Evolutionary conservation across 92 coral and sea anemone genomes (phyloP).

Genomic region (Muricea muricata): DNA sequence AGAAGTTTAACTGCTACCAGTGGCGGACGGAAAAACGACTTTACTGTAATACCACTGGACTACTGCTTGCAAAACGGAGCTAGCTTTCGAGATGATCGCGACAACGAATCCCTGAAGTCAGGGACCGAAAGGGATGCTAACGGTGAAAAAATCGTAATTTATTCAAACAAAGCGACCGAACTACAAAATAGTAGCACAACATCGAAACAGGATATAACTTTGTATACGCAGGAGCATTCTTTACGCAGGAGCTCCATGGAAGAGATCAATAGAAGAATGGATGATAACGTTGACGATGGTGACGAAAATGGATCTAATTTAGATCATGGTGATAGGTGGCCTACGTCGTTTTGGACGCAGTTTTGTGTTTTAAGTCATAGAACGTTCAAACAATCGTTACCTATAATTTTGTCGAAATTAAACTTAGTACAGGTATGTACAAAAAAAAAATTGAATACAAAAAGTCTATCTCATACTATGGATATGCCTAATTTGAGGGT

Average conservation of each 20-base stretch:
- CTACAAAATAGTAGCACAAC: not conserved
- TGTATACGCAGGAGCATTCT: not conserved
- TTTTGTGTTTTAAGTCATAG: conserved; percentile 77
- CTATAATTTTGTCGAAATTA: conserved; percentile 81
- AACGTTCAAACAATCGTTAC: conserved; percentile 85
- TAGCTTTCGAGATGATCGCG: conserved; percentile 30
- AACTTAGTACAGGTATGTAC: conserved; percentile 73
- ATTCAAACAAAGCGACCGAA: not conserved
- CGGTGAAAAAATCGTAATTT: not conserved
- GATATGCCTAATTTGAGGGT: too few species aligned
- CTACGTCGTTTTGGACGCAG: conserved; percentile 94
- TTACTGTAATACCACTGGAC: conserved; percentile 31
- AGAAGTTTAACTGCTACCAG: not conserved
- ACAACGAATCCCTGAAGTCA: conserved; percentile 10
- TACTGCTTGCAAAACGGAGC: conserved; percentile 31
- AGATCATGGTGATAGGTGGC: conserved; percentile 84
- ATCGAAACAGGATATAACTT: conserved; percentile 1
- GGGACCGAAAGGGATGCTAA: not conserved
- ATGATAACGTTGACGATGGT: conserved; percentile 51
- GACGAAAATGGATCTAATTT: conserved; percentile 70
- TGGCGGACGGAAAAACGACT: conserved; percentile 26
- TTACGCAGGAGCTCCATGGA: conserved; percentile 42
- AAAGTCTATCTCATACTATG: too few species aligned
- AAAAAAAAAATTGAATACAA: too few species aligned
- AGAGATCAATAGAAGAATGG: conserved; percentile 26